Evolutionary conservation across 2,113 vertebrate genomes (phyloP).

Genomic region (Hypocryptadius cinnamomeus): DNA sequence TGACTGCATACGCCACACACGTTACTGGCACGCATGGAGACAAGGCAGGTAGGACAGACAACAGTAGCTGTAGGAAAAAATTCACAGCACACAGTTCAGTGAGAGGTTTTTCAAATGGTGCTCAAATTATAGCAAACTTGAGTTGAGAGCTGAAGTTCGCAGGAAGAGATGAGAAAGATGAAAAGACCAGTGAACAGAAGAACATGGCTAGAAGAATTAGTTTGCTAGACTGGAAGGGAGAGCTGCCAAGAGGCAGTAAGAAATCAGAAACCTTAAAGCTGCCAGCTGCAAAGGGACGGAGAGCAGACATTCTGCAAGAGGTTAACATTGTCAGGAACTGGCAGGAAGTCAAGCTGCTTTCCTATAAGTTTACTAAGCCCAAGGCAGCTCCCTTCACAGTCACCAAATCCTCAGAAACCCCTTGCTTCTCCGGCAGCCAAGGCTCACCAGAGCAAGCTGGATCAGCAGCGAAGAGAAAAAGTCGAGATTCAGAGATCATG

Average conservation of each 20-base stretch:
- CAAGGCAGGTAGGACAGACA: neutral
- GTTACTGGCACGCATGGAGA: neutral
- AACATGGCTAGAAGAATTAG: neutral
- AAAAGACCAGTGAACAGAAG: neutral
- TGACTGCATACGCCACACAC: neutral
- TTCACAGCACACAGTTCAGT: neutral
- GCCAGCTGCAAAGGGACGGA: neutral
- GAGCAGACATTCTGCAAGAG: conserved; percentile 1
- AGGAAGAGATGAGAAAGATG: neutral
- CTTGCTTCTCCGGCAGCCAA: neutral
- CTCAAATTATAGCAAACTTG: neutral
- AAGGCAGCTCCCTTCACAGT: neutral
- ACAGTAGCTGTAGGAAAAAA: neutral
- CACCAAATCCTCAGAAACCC: neutral
- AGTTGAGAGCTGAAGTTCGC: neutral
- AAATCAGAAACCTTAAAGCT: neutral
- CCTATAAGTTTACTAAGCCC: neutral
- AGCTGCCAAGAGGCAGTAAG: neutral
- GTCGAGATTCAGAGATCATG: neutral
- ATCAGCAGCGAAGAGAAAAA: neutral
- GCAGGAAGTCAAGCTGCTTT: neutral
- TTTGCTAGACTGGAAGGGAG: neutral
- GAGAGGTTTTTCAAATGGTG: neutral
- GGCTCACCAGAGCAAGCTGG: neutral
- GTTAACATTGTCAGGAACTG: neutral